Percentiles rank a stretch among this genome's conserved stretches.
Evolutionary conservation across 2,888 invertebrate species (phyloP).

Genomic region (Hypercompe scribonia): DNA sequence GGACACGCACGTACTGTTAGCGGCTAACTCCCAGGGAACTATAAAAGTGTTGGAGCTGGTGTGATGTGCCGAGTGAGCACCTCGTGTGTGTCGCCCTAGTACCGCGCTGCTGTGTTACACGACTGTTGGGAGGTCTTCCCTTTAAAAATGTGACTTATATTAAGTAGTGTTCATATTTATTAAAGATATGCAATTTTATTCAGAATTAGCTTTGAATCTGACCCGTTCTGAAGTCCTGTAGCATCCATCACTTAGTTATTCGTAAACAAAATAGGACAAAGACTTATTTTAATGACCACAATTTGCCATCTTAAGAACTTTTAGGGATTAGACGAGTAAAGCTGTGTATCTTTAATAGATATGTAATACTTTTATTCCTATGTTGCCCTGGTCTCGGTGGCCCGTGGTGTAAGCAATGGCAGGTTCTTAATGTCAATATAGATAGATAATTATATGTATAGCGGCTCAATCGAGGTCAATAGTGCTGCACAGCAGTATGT

Average conservation of each 20-base stretch:
- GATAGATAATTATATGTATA: neutral
- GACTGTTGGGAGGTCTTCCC: neutral
- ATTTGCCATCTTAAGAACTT: neutral
- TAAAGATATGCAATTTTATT: neutral
- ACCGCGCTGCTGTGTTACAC: neutral
- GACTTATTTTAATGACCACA: neutral
- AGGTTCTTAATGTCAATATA: neutral
- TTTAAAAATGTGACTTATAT: neutral
- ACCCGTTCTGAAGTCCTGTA: neutral
- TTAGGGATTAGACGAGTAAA: neutral
- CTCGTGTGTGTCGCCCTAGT: conserved; percentile 11
- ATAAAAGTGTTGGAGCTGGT: conserved; percentile 95
- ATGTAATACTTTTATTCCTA: neutral
- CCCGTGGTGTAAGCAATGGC: neutral
- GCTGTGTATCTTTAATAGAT: neutral
- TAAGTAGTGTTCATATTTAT: neutral
- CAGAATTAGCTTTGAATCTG: neutral
- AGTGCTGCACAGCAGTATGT: conserved; percentile 15
- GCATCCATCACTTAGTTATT: neutral
- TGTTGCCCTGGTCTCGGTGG: neutral
- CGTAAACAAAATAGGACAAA: no score
- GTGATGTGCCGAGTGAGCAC: conserved; percentile 63
- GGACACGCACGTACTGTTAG: conserved; percentile 91
- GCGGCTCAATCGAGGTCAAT: conserved; percentile 10
- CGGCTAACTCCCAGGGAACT: conserved; percentile 97